Percentiles rank a stretch among this genome's conserved stretches.
Conservation (phyloP, 2,113 vertebrate species). For the Phasianus colchicus region DNA sequence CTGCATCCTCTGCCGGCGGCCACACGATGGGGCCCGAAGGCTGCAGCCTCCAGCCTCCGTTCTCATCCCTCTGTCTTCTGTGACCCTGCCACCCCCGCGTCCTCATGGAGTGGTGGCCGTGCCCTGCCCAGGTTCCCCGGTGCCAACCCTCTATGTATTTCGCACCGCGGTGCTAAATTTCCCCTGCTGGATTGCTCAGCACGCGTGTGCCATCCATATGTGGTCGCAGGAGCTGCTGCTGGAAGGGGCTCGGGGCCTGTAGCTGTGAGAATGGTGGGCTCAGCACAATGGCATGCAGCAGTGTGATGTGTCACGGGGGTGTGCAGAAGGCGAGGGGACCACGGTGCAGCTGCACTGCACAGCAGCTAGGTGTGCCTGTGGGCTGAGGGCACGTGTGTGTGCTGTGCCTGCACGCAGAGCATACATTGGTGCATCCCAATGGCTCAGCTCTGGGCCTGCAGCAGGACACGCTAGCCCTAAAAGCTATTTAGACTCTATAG, state of each 20-base stretch:
- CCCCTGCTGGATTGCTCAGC: neutral
- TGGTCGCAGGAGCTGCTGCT: neutral
- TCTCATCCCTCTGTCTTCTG: neutral
- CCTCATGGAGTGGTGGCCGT: neutral
- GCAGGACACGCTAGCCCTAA: neutral
- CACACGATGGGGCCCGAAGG: neutral
- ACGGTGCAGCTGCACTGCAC: neutral
- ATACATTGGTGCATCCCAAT: neutral
- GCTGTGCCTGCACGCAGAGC: neutral
- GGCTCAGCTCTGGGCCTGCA: neutral
- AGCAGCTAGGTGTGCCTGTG: too few species aligned
- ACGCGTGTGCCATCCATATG: neutral
- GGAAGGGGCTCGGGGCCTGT: neutral
- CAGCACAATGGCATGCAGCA: constrained; percentile 23
- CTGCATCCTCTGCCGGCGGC: neutral
- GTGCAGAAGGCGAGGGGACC: neutral
- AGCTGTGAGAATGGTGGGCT: neutral
- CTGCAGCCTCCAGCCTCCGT: neutral
- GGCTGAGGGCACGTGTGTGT: fast-evolving
- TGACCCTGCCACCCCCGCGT: too few species aligned
- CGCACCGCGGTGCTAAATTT: fast-evolving
- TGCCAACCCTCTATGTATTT: neutral
- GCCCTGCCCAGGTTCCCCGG: neutral
- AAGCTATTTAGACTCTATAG: neutral
- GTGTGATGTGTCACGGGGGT: neutral